These are phyloP conservation scores for Stratiolaelaps scimitus DNA, from an alignment of 1,140 invertebrate genomes.

Conservation along the genomic window DNA sequence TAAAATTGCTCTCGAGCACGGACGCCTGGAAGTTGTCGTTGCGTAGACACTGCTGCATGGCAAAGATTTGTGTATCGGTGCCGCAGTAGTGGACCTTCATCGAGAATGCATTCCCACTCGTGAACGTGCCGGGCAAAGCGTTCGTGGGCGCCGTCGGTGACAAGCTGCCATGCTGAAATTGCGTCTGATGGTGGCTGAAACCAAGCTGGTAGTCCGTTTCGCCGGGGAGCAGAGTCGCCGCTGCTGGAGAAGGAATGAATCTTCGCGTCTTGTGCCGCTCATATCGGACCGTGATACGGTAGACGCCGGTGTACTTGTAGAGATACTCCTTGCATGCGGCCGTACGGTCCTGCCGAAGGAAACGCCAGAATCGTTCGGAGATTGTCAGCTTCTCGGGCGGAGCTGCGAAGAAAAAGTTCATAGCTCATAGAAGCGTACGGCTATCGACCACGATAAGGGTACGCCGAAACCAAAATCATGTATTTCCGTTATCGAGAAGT, in stretches of 20 bases:
- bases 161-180: too few species aligned
- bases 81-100: conserved; percentile 25
- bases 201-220: not conserved
- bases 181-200: not conserved
- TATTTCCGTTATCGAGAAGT: too few species aligned
- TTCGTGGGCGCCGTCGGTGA: not conserved
- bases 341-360: conserved; percentile 11
- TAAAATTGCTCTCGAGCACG: conserved; percentile 1
- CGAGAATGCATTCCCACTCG: conserved; percentile 6
- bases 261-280: conserved; percentile 16
- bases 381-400: conserved; percentile 23
- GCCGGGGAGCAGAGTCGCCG: not conserved
- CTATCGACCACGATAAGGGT: too few species aligned
- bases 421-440: too few species aligned
- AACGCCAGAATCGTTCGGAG: not conserved
- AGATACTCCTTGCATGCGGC: not conserved
- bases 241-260: not conserved
- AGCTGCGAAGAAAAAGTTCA: not conserved
- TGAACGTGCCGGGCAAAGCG: conserved; percentile 12
- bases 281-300: conserved; percentile 12
- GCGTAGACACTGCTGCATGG: conserved; percentile 26
- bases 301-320: conserved; percentile 7
- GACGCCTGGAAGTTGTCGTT: conserved; percentile 25
- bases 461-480: too few species aligned
- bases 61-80: conserved; percentile 13